A percentile compares a stretch with the other conserved stretches of the same genome.
These are phyloP conservation scores for Siphamia tubifer DNA, from an alignment of 2,113 vertebrate species.

Conservation along the genomic window DNA sequence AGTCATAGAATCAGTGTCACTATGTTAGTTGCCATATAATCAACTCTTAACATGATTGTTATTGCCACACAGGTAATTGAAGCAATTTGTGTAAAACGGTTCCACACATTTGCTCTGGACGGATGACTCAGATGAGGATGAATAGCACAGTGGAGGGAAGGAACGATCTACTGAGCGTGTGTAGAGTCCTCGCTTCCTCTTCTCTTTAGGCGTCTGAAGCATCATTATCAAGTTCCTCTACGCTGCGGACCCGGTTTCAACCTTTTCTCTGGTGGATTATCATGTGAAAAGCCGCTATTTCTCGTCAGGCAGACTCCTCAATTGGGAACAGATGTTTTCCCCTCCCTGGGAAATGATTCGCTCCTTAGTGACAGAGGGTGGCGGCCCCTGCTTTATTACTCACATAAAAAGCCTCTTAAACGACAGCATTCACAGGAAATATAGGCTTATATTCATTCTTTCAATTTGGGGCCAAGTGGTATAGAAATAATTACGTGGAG, in stretches of 20 bases:
- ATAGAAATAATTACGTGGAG: constrained; percentile 71
- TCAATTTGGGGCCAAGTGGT: constrained; percentile 65
- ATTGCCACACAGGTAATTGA: constrained; percentile 32
- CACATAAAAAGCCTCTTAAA: constrained; percentile 77
- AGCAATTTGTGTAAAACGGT: constrained; percentile 33
- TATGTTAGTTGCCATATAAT: neutral
- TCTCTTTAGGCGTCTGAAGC: constrained; percentile 37
- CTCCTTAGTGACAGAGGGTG: constrained; percentile 70
- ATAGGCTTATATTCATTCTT: constrained; percentile 74
- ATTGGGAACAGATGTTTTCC: constrained; percentile 76
- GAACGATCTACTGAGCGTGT: neutral
- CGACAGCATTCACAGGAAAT: constrained; percentile 70
- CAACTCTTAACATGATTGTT: constrained; percentile 28
- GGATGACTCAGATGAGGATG: constrained; percentile 15
- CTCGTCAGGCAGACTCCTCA: constrained; percentile 58
- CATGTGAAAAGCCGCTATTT: constrained; percentile 65
- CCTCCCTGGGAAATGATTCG: constrained; percentile 72
- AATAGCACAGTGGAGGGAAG: neutral
- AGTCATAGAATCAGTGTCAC: neutral
- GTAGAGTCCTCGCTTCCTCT: constrained; percentile 16
- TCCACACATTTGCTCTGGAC: constrained; percentile 15
- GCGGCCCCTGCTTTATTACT: constrained; percentile 70
- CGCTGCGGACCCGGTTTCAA: constrained; percentile 51
- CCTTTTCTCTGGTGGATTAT: constrained; percentile 64
- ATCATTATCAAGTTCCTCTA: constrained; percentile 57